Percentiles rank a stretch among this genome's conserved stretches.
phyloP scores from a whole-genome alignment of 2,888 invertebrate species.

The Parnassius smintheus region DNA sequence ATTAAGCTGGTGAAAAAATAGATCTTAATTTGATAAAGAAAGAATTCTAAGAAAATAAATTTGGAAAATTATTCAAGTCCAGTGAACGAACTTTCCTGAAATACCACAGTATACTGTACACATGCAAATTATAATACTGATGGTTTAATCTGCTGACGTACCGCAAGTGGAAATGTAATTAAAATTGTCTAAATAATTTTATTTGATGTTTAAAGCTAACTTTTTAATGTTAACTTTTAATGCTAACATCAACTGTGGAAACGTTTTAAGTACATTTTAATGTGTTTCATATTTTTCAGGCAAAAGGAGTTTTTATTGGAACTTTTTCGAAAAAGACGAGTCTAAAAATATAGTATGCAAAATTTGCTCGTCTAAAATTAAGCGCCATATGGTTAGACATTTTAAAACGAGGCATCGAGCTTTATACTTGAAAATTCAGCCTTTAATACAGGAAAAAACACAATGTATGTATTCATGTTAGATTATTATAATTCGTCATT shows the following conservation, averaged over 20 bases:
- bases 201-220: not conserved
- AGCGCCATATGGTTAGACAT: conserved; percentile 17
- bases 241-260: no score
- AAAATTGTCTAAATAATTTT: not conserved
- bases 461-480: conserved; percentile 7
- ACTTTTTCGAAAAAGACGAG: conserved; percentile 8
- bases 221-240: no score
- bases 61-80: no score
- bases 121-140: no score
- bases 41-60: no score
- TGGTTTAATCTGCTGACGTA: no score
- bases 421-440: conserved; percentile 5
- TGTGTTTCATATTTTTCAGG: conserved; percentile 10
- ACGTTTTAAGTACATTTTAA: not conserved
- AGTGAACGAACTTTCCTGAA: no score
- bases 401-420: conserved; percentile 19
- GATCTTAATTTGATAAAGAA: no score
- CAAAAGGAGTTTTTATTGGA: conserved; percentile 14
- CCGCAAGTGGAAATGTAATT: not conserved
- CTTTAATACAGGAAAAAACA: conserved; percentile 1
- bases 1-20: no score
- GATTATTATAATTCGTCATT: no score
- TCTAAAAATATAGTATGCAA: conserved; percentile 10
- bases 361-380: conserved; percentile 15
- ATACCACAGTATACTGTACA: no score